Conservation (phyloP, 2,113 vertebrate genomes). For the Brachyhypopomus occidentalis region DNA sequence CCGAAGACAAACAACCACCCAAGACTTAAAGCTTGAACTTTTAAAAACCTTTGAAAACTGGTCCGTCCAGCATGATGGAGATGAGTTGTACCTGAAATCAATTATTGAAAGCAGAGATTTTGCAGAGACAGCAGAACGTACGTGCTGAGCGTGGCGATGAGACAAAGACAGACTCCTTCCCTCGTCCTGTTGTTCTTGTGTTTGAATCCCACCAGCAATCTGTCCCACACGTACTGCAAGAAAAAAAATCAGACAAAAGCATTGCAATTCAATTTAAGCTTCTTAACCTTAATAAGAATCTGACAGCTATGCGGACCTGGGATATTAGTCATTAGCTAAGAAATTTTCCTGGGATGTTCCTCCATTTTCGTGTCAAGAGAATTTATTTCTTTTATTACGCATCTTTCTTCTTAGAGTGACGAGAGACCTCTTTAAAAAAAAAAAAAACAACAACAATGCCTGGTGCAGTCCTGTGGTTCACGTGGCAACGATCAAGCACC, state of each 20-base stretch:
- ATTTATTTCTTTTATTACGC: no score
- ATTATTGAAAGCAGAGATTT: neutral
- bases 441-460: no score
- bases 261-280: conserved; percentile 23
- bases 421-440: no score
- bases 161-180: conserved; percentile 97
- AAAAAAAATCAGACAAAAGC: conserved; percentile 25
- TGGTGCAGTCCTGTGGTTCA: no score
- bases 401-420: no score
- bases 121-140: conserved; percentile 70
- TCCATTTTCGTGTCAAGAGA: neutral
- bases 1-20: neutral
- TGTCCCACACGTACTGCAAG: conserved; percentile 92
- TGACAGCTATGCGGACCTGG: neutral
- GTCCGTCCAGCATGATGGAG: neutral
- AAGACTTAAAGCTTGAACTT: no score
- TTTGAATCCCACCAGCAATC: conserved; percentile 97
- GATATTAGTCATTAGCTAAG: conserved; percentile 15
- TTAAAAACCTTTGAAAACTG: no score
- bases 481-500: no score
- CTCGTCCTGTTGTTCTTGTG: conserved; percentile 98
- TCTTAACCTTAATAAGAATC: conserved; percentile 27
- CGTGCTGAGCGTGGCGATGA: conserved; percentile 91
- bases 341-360: neutral
- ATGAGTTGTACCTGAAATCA: neutral